Evolutionary conservation across 2,888 invertebrate species (phyloP).

Genomic region (Mechanitis mazaeus): DNA sequence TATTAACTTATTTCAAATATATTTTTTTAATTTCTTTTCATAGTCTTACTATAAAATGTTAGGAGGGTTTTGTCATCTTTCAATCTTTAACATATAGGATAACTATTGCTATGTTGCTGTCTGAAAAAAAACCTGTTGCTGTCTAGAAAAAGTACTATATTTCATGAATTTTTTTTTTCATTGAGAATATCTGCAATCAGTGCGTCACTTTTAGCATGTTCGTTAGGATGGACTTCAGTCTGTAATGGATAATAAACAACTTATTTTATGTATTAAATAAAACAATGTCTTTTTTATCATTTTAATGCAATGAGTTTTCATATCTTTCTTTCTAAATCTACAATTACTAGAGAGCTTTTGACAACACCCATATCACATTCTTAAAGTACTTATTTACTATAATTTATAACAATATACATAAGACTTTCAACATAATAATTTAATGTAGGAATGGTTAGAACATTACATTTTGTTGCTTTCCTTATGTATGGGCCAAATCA

Average conservation of each 20-base stretch:
- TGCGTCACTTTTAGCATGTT: no score
- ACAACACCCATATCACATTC: conserved; percentile 75
- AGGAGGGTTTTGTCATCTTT: not conserved
- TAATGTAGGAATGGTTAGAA: conserved; percentile 58
- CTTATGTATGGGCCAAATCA: conserved; percentile 17
- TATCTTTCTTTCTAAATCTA: conserved; percentile 48
- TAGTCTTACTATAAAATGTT: not conserved
- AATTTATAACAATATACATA: conserved; percentile 66
- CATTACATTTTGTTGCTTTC: conserved; percentile 25
- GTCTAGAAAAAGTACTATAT: no score
- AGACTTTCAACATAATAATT: conserved; percentile 55
- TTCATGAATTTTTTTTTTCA: no score
- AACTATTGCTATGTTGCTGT: not conserved
- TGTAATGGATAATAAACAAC: no score
- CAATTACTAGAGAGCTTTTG: conserved; percentile 63
- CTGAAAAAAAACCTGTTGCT: not conserved
- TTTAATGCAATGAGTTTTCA: conserved; percentile 51
- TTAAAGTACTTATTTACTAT: conserved; percentile 58
- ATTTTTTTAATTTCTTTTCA: not conserved
- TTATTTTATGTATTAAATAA: conserved; percentile 14
- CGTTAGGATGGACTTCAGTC: no score
- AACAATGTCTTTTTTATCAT: conserved; percentile 32
- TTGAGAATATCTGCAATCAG: not conserved
- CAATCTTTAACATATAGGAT: not conserved
- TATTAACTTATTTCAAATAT: not conserved